A percentile compares a stretch with the other conserved stretches of the same genome.
Evolutionary conservation across 2,888 invertebrate species (phyloP).

Genomic region (Anoplius nigerrimus): DNA sequence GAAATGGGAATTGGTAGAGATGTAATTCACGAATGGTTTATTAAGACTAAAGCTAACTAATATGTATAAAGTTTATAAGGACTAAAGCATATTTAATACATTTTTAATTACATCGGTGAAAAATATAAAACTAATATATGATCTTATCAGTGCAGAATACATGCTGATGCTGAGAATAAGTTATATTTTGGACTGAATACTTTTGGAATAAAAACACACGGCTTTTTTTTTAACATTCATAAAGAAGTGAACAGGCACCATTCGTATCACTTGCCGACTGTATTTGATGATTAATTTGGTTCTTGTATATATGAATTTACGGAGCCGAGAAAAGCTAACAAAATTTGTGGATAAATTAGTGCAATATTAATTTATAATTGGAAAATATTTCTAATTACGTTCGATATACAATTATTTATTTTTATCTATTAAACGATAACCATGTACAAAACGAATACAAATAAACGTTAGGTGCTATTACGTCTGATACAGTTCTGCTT

Average conservation of each 20-base stretch:
- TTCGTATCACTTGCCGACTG: no score
- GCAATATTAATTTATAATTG: conserved; percentile 11
- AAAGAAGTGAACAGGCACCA: no score
- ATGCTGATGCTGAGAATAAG: no score
- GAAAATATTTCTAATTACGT: conserved; percentile 26
- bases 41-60: no score
- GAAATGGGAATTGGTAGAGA: no score
- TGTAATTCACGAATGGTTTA: no score
- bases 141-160: neutral
- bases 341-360: neutral
- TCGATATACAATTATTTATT: conserved; percentile 59
- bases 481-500: conserved; percentile 52
- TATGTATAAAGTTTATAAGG: neutral
- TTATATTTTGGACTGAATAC: no score
- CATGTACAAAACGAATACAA: conserved; percentile 74
- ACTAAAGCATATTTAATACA: conserved; percentile 7
- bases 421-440: conserved; percentile 68
- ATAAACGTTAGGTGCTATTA: conserved; percentile 69
- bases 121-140: conserved; percentile 20
- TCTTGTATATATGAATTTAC: no score
- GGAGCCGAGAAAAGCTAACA: no score
- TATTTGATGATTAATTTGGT: no score
- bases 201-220: no score
- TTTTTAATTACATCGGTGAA: conserved; percentile 14
- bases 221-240: no score